A percentile compares a stretch with the other conserved stretches of the same genome.
These are phyloP conservation scores for Gallinago nigripennis DNA, from an alignment of 2,797 vertebrate genomes.

Conservation along the genomic window DNA sequence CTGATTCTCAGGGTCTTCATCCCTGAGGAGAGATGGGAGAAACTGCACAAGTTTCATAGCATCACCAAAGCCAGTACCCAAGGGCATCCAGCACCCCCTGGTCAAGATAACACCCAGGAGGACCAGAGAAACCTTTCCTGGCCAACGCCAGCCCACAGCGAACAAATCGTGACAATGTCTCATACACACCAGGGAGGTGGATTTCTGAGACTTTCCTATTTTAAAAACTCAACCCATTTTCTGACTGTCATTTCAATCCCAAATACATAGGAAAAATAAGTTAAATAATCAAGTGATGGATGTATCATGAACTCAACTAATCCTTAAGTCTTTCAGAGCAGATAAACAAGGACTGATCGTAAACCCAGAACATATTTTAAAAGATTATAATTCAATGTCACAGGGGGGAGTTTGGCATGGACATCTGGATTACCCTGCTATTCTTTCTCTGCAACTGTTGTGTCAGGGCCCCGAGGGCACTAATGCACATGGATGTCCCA, in stretches of 20 bases:
- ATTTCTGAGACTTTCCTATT: not conserved
- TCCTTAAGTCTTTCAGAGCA: conserved; percentile 63
- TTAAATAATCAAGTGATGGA: conserved; percentile 65
- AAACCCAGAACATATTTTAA: conserved; percentile 33
- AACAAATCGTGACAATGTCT: accelerated
- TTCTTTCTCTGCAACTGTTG: not conserved
- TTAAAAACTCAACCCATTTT: not conserved
- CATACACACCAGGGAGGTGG: not conserved
- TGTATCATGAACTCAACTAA: conserved; percentile 38
- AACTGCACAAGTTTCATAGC: not conserved
- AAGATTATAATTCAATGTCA: conserved; percentile 61
- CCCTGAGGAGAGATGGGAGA: not conserved
- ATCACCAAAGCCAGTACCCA: accelerated
- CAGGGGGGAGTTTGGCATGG: not conserved
- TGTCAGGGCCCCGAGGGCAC: not conserved
- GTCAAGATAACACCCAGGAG: not conserved
- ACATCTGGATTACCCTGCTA: not conserved
- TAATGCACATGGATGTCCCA: accelerated
- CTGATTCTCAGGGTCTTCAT: not conserved
- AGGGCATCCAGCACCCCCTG: not conserved
- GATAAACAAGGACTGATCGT: conserved; percentile 59
- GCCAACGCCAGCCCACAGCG: not conserved
- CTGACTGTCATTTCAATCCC: not conserved
- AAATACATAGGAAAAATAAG: conserved; percentile 1
- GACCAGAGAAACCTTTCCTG: not conserved